phyloP scores from a whole-genome alignment of 2,797 vertebrate genomes.

The Myotis planiceps region DNA sequence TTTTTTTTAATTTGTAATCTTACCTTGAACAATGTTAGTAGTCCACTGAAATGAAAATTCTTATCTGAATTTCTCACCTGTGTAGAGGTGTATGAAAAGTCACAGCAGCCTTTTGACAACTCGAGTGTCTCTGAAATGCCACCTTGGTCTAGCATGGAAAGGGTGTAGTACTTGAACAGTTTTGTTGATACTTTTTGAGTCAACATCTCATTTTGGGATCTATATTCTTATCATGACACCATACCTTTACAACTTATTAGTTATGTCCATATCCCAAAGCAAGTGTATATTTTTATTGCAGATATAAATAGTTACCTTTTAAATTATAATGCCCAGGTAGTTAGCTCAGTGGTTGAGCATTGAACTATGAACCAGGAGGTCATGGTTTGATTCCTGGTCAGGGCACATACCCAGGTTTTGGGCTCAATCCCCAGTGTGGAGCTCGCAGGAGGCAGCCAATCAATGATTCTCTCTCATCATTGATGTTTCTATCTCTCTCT shows the following conservation, averaged over 20 bases:
- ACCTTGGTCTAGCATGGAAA: not conserved
- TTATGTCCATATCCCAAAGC: not conserved
- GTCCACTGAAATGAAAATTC: not conserved
- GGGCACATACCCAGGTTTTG: too few species aligned
- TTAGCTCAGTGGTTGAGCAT: too few species aligned
- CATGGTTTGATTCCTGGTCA: too few species aligned
- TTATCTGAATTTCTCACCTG: not conserved
- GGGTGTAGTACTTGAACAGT: not conserved
- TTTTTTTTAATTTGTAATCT: not conserved
- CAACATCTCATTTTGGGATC: not conserved
- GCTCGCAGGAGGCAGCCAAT: too few species aligned
- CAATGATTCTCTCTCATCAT: too few species aligned
- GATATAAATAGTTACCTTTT: not conserved
- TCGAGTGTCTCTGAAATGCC: not conserved
- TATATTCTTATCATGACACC: not conserved
- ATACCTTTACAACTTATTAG: not conserved
- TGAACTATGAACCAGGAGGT: too few species aligned
- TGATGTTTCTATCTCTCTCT: too few species aligned
- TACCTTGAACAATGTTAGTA: not conserved
- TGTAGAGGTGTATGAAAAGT: not conserved
- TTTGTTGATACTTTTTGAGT: not conserved
- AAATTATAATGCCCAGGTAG: not conserved
- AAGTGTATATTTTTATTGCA: not conserved
- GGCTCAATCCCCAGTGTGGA: too few species aligned
- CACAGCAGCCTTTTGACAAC: too few species aligned